Base-by-base conservation (phyloP, 92 coral and sea anemone genomes). In the Parazoanthus atlanticus region DNA sequence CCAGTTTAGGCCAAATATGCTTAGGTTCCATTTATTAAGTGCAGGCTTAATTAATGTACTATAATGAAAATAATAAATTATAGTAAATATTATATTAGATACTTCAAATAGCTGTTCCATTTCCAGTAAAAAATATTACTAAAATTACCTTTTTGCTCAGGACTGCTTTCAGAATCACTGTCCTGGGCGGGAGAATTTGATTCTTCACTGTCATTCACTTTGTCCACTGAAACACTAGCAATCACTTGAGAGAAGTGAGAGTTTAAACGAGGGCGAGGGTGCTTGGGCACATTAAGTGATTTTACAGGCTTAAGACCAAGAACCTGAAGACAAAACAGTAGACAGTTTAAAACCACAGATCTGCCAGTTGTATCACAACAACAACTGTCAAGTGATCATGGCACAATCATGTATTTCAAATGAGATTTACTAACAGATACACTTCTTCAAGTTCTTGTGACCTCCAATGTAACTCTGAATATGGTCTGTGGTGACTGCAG, bases 161-260 rank as follows among this genome's bases (percentile, higher is more conserved):
- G 64, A 17, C 64, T 84, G 79, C 87, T 84, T 28, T 84, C 87
- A 34, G 87, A 84, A 72, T 84, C 87, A 84, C 78, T 84, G 38
- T 84, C 87, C 41, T 84, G 87, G 26, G 41, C 11, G 38, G 79
- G 87, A 28, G 87, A 84, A 61, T 84, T 84, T 8, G 87, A 84
- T 23, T 84, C 87, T 10, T 84, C 79, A 19, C 87, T 84, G n/a
- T 40, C 43, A 84, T 84, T 43, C 65, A 70, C 76, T 84, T 67
- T 84, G 78, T 84, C 87, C 29, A 70, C 87, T 8, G 87, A 84
- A 30, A 84, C 87, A 70, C 87, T 84, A 65, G 87, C 87, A 40
- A 84, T 84, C 13, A 84, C 87, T 84, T 84, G 87, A 3, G 87
- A 84, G 78, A 84, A 84, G 33, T 84, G 87, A 46, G 87, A 84